Percentiles rank a stretch among this genome's conserved stretches.
Evolutionary conservation across 1,140 invertebrate genomes (phyloP).

Genomic region (Tetramorium parvispinum): DNA sequence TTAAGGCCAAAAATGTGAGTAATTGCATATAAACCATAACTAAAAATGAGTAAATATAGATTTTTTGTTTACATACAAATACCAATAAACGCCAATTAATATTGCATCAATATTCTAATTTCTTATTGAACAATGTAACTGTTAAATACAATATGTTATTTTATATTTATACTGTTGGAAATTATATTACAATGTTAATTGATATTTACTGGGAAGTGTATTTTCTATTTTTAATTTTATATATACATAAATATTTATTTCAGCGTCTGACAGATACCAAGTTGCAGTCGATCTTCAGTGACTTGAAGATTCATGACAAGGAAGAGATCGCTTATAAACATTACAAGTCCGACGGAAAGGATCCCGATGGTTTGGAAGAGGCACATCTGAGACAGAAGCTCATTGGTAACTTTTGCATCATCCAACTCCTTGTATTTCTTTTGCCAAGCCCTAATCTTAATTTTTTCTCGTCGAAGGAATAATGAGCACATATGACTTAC

Average conservation of each 20-base stretch:
- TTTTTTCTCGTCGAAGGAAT: constrained; percentile 86
- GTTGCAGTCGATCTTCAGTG: constrained; percentile 94
- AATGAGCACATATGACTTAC: constrained; percentile 92
- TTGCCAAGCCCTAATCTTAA: constrained; percentile 26
- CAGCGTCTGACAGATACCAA: constrained; percentile 94
- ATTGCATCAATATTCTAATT: no score
- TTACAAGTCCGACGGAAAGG: constrained; percentile 92
- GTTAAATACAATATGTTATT: no score
- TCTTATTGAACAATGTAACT: no score
- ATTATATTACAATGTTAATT: no score
- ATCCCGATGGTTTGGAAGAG: constrained; percentile 95
- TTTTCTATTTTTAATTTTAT: neutral
- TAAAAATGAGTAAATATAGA: neutral
- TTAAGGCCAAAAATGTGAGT: constrained; percentile 92
- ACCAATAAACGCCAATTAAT: neutral
- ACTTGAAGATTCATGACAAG: constrained; percentile 96
- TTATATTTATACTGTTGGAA: no score
- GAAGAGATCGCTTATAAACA: constrained; percentile 95
- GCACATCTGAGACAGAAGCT: constrained; percentile 93
- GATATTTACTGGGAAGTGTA: neutral
- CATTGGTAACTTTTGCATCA: constrained; percentile 85
- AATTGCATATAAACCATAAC: neutral
- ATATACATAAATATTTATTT: constrained; percentile 64
- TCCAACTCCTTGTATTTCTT: neutral
- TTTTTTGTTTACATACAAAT: neutral